phyloP scores from a whole-genome alignment of 2,888 invertebrate species.

The Emmelina monodactyla region DNA sequence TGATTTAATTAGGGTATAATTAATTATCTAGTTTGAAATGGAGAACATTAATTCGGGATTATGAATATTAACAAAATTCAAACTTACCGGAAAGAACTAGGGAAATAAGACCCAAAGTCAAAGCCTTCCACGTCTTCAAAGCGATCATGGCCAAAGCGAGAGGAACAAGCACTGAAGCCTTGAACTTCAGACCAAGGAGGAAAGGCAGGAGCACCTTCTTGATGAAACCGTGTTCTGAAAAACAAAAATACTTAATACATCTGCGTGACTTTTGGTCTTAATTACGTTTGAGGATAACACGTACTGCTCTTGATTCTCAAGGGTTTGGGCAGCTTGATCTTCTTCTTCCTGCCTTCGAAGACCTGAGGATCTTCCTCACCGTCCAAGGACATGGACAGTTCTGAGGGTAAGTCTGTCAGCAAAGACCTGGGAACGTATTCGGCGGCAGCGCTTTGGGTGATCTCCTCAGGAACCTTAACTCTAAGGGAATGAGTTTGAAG shows the following conservation, averaged over 20 bases:
- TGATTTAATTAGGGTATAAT: no score
- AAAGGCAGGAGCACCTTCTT: slow-evolving; percentile 87
- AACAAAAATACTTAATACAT: slow-evolving; percentile 8
- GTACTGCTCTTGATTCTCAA: slow-evolving; percentile 60
- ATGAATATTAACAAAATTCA: no score
- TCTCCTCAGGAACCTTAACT: slow-evolving; percentile 75
- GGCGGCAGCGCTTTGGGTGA: slow-evolving; percentile 62
- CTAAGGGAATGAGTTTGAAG: slow-evolving; percentile 78
- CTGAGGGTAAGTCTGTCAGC: slow-evolving; percentile 69
- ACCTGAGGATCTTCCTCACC: slow-evolving; percentile 54
- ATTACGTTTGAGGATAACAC: slow-evolving; percentile 18
- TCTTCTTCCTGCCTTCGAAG: slow-evolving; percentile 49
- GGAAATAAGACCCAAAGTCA: slow-evolving; percentile 84
- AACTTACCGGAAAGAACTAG: slow-evolving; percentile 78
- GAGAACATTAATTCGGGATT: no score
- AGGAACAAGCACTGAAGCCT: slow-evolving; percentile 84
- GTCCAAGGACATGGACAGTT: slow-evolving; percentile 75
- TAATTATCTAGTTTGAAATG: no score
- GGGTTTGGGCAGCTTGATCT: slow-evolving; percentile 60
- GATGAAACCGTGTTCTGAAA: slow-evolving; percentile 80
- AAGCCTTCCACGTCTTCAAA: slow-evolving; percentile 88
- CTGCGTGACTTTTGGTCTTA: background rate
- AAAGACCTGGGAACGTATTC: slow-evolving; percentile 71
- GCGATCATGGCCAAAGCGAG: slow-evolving; percentile 83
- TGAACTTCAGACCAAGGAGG: slow-evolving; percentile 85